Evolutionary conservation across 2,888 invertebrate genomes (phyloP).

Genomic region (Athalia cordata): DNA sequence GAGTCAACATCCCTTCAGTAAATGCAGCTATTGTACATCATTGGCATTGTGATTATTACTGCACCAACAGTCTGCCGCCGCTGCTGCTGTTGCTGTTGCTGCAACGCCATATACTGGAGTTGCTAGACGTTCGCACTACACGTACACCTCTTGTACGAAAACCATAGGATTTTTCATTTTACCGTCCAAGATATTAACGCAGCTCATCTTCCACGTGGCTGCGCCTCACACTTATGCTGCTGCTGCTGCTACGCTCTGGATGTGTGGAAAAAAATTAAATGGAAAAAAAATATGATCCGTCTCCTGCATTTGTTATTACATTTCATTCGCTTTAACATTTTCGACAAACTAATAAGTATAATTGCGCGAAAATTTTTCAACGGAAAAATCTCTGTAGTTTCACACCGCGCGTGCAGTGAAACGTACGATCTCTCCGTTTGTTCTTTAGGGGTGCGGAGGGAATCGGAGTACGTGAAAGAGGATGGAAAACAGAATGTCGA

Average conservation of each 20-base stretch:
- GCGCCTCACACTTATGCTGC: not conserved
- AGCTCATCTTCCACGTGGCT: not conserved
- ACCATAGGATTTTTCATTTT: not conserved
- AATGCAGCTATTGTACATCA: constrained; percentile 53
- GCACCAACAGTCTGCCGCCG: constrained; percentile 10
- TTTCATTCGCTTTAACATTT: not conserved
- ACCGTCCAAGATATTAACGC: not conserved
- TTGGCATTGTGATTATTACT: constrained; percentile 12
- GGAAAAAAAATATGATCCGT: no score
- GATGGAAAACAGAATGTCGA: not conserved
- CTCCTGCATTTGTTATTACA: not conserved
- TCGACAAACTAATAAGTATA: constrained; percentile 15
- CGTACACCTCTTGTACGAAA: not conserved
- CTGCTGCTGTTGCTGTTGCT: not conserved
- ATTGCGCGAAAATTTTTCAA: constrained; percentile 22
- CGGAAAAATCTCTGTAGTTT: not conserved
- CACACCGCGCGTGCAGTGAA: constrained; percentile 14
- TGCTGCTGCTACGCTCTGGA: no score
- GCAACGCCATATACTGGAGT: not conserved
- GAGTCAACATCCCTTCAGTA: constrained; percentile 51
- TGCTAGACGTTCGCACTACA: not conserved
- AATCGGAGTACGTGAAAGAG: not conserved
- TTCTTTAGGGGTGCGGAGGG: not conserved
- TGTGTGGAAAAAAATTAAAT: no score
- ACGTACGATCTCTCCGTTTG: constrained; percentile 9